Conservation (phyloP, 2,113 vertebrate species). For the Tychaedon coryphoeus region DNA sequence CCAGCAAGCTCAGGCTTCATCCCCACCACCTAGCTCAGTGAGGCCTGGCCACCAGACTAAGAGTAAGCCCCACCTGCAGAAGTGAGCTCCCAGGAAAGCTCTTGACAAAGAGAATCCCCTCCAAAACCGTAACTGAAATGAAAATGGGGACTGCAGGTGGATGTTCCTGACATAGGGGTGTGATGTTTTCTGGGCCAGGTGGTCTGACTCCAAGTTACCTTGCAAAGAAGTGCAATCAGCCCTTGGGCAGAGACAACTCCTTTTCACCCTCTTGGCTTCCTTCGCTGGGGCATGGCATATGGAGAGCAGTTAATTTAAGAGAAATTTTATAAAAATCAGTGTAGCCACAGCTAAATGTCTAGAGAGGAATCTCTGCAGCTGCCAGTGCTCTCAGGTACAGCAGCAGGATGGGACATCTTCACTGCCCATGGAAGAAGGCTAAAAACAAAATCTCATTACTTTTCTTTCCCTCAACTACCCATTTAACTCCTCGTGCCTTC, state of each 20-base stretch:
- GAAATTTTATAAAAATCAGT: neutral
- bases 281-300: neutral
- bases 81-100: neutral
- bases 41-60: neutral
- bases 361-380: neutral
- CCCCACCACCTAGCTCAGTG: neutral
- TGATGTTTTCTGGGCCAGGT: neutral
- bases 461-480: neutral
- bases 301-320: neutral
- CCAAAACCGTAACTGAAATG: neutral
- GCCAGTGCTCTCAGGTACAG: neutral
- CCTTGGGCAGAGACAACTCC: neutral
- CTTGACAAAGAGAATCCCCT: neutral
- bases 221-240: neutral
- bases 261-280: neutral
- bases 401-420: neutral
- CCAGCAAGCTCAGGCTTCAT: neutral
- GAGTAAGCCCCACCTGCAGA: neutral
- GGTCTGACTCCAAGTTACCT: neutral
- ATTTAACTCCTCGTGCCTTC: neutral
- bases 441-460: neutral
- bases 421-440: neutral
- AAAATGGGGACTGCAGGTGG: neutral
- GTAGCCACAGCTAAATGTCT: neutral
- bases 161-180: neutral